phyloP scores from a whole-genome alignment of 1,140 invertebrate genomes.

The Dinoponera quadriceps region DNA sequence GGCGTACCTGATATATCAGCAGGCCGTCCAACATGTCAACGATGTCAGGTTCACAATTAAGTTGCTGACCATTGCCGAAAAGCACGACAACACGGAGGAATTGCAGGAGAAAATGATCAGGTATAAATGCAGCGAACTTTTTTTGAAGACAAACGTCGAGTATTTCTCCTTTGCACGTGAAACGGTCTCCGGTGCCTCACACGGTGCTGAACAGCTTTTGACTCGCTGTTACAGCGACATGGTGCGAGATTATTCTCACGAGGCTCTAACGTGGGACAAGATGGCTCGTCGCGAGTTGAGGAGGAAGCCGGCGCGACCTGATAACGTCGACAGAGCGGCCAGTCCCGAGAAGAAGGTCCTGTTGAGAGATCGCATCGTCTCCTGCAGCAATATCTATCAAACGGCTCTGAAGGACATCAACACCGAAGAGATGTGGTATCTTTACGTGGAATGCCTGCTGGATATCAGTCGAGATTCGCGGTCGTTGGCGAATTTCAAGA shows the following conservation, averaged over 20 bases:
- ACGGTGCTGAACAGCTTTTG: neutral
- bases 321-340: slow-evolving; percentile 63
- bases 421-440: slow-evolving; percentile 86
- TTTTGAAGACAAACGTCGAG: slow-evolving; percentile 14
- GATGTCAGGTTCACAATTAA: slow-evolving; percentile 85
- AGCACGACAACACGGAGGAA: slow-evolving; percentile 84
- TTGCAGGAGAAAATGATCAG: slow-evolving; percentile 85
- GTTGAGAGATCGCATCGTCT: slow-evolving; percentile 79
- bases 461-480: slow-evolving; percentile 83
- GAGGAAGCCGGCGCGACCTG: slow-evolving; percentile 79
- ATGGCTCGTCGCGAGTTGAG: slow-evolving; percentile 86
- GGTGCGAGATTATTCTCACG: slow-evolving; percentile 79
- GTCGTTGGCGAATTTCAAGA: slow-evolving; percentile 83
- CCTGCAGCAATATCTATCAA: slow-evolving; percentile 85
- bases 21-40: slow-evolving; percentile 84
- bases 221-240: slow-evolving; percentile 81
- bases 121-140: slow-evolving; percentile 73
- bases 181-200: too few species aligned
- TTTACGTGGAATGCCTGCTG: slow-evolving; percentile 85
- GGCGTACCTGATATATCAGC: slow-evolving; percentile 84
- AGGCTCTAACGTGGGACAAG: slow-evolving; percentile 86
- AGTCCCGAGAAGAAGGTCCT: slow-evolving; percentile 67
- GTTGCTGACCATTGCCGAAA: slow-evolving; percentile 85
- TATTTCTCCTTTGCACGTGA: neutral
- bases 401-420: slow-evolving; percentile 85